A percentile compares a stretch with the other conserved stretches of the same genome.
These are phyloP conservation scores for Oligia strigilis DNA, from an alignment of 2,888 invertebrate species.

Conservation along the genomic window DNA sequence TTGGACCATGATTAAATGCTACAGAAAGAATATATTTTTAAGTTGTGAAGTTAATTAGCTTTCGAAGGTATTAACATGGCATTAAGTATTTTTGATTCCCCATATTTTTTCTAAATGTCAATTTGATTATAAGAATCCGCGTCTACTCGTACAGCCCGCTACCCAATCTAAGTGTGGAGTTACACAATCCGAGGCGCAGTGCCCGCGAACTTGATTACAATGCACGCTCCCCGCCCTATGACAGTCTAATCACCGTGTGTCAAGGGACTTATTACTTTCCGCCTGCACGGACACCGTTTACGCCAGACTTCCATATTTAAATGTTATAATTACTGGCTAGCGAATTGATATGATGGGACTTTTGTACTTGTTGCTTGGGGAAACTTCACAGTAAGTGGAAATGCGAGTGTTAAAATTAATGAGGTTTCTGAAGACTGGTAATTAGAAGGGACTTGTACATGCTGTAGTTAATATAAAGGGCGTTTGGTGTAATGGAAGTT, in stretches of 20 bases:
- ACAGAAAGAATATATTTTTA: neutral
- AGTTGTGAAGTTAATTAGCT: neutral
- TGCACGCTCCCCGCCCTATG: constrained; percentile 77
- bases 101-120: neutral
- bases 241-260: constrained; percentile 84
- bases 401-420: constrained; percentile 45
- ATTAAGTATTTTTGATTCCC: neutral
- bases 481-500: constrained; percentile 14
- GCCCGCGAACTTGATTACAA: constrained; percentile 79
- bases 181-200: constrained; percentile 69
- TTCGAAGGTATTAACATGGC: neutral
- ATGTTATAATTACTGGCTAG: constrained; percentile 64
- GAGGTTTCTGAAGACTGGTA: constrained; percentile 43
- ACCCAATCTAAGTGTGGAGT: constrained; percentile 63
- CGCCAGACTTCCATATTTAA: constrained; percentile 67
- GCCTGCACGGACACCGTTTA: constrained; percentile 67
- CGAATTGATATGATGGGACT: constrained; percentile 54
- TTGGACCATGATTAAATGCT: neutral
- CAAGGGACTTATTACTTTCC: constrained; percentile 78
- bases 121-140: neutral
- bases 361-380: constrained; percentile 48
- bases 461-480: constrained; percentile 23
- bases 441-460: constrained; percentile 45
- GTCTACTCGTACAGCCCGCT: constrained; percentile 32
- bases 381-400: constrained; percentile 32